Percentiles rank a stretch among this genome's conserved stretches.
Evolutionary conservation across 2,113 vertebrate genomes (phyloP).

Genomic region (Perca schrenkii): DNA sequence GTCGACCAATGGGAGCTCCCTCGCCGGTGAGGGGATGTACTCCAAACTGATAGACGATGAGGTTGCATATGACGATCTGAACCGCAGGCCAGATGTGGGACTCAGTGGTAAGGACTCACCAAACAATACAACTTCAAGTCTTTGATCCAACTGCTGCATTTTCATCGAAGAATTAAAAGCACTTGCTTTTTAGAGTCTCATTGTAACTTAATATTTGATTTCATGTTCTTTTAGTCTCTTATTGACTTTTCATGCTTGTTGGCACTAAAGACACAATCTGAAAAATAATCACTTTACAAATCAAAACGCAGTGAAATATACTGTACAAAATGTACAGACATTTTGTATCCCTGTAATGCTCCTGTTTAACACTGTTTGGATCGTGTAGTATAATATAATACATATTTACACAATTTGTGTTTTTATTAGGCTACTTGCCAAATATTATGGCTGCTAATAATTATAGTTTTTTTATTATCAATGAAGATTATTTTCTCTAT

Average conservation of each 20-base stretch:
- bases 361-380: not conserved
- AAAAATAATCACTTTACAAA: not conserved
- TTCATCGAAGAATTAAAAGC: not conserved
- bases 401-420: too few species aligned
- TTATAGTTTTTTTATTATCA: too few species aligned
- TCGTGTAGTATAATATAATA: not conserved
- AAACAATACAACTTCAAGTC: not conserved
- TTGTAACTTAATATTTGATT: not conserved
- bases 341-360: not conserved
- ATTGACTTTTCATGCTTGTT: not conserved
- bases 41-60: constrained; percentile 70
- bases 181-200: not conserved
- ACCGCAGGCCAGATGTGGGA: constrained; percentile 40
- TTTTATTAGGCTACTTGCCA: not conserved
- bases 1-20: constrained; percentile 26
- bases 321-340: too few species aligned
- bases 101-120: constrained; percentile 37
- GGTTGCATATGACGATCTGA: not conserved
- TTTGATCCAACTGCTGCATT: not conserved
- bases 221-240: not conserved
- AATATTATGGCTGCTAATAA: not conserved
- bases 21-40: constrained; percentile 58
- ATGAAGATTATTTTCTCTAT: not conserved
- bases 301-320: not conserved
- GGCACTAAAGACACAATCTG: not conserved